A percentile compares a stretch with the other conserved stretches of the same genome.
Conservation (phyloP, 2,113 vertebrate genomes). For the Poeciliopsis retropinna region DNA sequence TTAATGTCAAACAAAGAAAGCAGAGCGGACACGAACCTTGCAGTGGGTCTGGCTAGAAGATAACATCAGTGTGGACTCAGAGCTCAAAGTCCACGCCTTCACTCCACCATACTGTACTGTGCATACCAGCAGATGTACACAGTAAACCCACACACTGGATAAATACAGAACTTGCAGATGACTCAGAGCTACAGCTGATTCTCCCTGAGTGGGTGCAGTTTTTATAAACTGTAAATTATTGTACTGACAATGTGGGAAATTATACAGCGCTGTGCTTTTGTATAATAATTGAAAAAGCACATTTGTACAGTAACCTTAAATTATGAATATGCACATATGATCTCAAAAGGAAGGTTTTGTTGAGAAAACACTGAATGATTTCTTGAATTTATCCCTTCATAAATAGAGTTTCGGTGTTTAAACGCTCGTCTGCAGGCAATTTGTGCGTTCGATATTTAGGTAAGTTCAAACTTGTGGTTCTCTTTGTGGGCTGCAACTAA, state of each 20-base stretch:
- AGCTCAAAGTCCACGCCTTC: constrained; percentile 16
- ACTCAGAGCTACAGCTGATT: constrained; percentile 13
- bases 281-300: background rate
- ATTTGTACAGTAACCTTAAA: background rate
- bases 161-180: background rate
- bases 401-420: background rate
- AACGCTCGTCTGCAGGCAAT: background rate
- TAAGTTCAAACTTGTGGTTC: background rate
- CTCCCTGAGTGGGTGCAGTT: background rate
- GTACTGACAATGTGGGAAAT: background rate
- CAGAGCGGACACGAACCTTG: constrained; percentile 36
- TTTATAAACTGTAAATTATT: constrained; percentile 11
- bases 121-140: constrained; percentile 10
- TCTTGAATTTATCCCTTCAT: background rate
- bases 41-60: constrained; percentile 36
- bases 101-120: constrained; percentile 13
- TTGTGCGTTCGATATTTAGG: too few species aligned
- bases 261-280: background rate
- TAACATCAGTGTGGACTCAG: constrained; percentile 34
- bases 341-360: background rate
- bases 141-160: constrained; percentile 22
- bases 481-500: background rate
- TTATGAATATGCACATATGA: background rate
- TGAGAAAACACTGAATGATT: background rate
- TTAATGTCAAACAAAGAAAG: constrained; percentile 53